Evolutionary conservation across 2,797 vertebrate species (phyloP).

Genomic region (Sphenodon punctatus): DNA sequence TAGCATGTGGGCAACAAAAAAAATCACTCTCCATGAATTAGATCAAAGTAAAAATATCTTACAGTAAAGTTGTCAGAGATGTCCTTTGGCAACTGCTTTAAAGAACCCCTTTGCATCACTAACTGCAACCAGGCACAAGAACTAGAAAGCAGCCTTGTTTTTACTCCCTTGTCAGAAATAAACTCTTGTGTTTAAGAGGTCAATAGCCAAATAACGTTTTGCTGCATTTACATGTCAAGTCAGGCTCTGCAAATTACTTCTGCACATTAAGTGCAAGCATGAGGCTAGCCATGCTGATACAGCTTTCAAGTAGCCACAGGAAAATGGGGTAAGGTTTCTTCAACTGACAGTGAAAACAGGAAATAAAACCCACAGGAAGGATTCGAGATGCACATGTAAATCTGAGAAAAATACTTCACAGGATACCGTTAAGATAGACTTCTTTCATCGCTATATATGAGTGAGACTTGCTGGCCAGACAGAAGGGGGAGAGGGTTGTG

Average conservation of each 20-base stretch:
- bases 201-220: not conserved
- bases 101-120: not conserved
- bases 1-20: too few species aligned
- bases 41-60: not conserved
- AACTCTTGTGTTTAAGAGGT: not conserved
- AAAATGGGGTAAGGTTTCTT: not conserved
- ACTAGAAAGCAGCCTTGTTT: not conserved
- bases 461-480: too few species aligned
- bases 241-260: not conserved
- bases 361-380: not conserved
- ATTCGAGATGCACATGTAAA: not conserved
- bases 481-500: too few species aligned
- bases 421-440: too few species aligned
- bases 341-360: not conserved
- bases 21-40: not conserved
- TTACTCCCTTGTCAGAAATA: not conserved
- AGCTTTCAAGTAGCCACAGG: not conserved
- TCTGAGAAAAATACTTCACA: too few species aligned
- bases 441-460: too few species aligned
- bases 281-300: not conserved
- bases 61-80: not conserved
- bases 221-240: not conserved
- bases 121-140: not conserved
- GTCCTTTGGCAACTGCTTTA: not conserved
- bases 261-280: not conserved